Evolutionary conservation across 2,797 vertebrate genomes (phyloP), one percentile per base, ranked within the genome.

Genomic region (Phoxinus dragarum): DNA sequence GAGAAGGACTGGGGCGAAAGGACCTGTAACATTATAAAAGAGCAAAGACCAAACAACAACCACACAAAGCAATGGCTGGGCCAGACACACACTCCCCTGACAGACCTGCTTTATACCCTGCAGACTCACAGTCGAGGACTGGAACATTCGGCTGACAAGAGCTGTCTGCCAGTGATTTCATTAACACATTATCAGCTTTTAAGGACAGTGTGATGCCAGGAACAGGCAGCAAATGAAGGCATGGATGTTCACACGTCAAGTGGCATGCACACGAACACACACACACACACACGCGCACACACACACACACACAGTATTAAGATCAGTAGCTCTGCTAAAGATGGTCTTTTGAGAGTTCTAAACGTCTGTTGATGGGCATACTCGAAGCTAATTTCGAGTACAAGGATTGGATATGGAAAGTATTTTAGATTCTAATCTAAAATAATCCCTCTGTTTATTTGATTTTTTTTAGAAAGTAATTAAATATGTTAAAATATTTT

Each of bases 131-230:
- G 67, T 75, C 67, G 74, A 89, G 88, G 83, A 86, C 84, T 81
- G 69, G 91, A 90, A 94, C 91, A 96, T 95, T 95, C 95, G 92
- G 92, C 94, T 94, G 94, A 93, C 94, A 94, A 94, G 94, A 95
- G 93, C 93, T 95, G 93, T 93, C 95, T 95, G 94, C 95, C 95
- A 96, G 95, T 94, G 95, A 94, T 96, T 96, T 96, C 96, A 97
- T 97, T 96, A 96, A 94, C 96, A 94, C 95, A 95, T 96, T 95
- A 96, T 92, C 94, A 95, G 93, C 93, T 95, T 93, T 93, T 94
- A 89, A 89, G 88, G 88, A 89, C 90, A 90, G 93, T 88, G 92
- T 93, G 94, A 89, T 94, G 89, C 93, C 84, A 89, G 79, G 81
- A 73, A 73, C 75, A 92, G 93, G 95, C 95, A 95, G 93, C 93